phyloP scores from a whole-genome alignment of 2,797 vertebrate species.

The Silurus lanzhouensis region DNA sequence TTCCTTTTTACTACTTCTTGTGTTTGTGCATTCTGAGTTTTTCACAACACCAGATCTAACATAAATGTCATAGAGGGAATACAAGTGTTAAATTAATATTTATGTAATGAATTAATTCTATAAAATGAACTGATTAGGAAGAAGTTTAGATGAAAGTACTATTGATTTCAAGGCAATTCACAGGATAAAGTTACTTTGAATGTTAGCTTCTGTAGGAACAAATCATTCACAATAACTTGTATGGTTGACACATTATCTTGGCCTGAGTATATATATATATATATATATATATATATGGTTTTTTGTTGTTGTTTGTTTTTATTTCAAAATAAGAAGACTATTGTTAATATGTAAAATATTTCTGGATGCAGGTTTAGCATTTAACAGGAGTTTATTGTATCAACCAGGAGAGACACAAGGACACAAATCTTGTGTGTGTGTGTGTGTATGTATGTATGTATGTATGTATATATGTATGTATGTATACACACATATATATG shows the following conservation, averaged over 20 bases:
- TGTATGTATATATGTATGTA: too few species aligned
- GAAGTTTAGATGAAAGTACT: not conserved
- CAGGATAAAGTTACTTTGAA: not conserved
- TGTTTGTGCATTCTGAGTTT: not conserved
- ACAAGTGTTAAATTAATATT: not conserved
- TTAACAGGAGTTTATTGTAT: too few species aligned
- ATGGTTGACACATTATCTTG: not conserved
- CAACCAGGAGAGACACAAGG: too few species aligned
- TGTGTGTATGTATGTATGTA: too few species aligned
- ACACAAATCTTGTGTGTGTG: too few species aligned
- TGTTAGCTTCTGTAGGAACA: not conserved
- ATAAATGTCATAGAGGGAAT: slow-evolving; percentile 11
- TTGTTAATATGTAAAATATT: too few species aligned
- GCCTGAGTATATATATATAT: too few species aligned
- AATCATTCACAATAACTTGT: not conserved
- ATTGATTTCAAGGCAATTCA: not conserved
- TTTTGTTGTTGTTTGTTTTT: too few species aligned
- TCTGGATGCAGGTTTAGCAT: too few species aligned
- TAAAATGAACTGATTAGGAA: not conserved
- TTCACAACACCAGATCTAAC: not conserved
- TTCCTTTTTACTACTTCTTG: not conserved
- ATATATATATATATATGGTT: too few species aligned
- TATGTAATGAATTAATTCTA: not conserved
- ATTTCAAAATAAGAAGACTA: too few species aligned
- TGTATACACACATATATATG: too few species aligned